Percentiles rank a stretch among this genome's conserved stretches.
Evolutionary conservation across 37 sponge, comb jelly and placozoan species (phyloP).

Genomic region (Halisarca cf. caerulea): DNA sequence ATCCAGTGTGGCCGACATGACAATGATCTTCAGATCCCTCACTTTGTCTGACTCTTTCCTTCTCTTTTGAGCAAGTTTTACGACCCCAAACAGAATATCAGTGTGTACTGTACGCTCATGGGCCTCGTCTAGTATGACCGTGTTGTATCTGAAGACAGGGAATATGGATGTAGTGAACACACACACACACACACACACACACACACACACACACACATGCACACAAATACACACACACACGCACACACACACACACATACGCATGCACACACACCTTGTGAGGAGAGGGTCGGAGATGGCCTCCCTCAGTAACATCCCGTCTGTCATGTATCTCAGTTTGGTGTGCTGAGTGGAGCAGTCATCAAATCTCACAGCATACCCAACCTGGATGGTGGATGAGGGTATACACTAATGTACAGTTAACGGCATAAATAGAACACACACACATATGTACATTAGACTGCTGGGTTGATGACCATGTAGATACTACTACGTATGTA

Average conservation of each 20-base stretch:
- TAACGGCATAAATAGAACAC: neutral
- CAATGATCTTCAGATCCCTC: constrained; percentile 58
- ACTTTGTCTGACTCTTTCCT: constrained; percentile 32
- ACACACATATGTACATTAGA: neutral
- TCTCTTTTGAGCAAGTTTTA: constrained; percentile 75
- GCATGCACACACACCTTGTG: constrained; percentile 45
- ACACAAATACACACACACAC: constrained; percentile 23
- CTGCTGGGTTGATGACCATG: too few relatives aligned
- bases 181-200: neutral
- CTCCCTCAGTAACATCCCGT: constrained; percentile 95
- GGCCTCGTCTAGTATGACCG: constrained; percentile 91
- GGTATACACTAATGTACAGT: neutral
- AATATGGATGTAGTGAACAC: neutral
- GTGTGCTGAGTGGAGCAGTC: constrained; percentile 75
- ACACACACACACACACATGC: constrained; percentile 36
- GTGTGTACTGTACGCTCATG: constrained; percentile 96
- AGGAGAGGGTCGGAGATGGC: constrained; percentile 82
- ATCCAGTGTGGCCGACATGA: constrained; percentile 95
- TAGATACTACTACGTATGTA: too few relatives aligned
- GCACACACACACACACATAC: neutral
- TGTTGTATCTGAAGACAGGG: constrained; percentile 53
- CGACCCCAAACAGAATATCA: constrained; percentile 91
- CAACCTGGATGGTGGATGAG: constrained; percentile 77
- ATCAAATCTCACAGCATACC: constrained; percentile 93
- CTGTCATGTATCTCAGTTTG: constrained; percentile 83